A percentile compares a stretch with the other conserved stretches of the same genome.
Evolutionary conservation across 2,888 invertebrate species (phyloP).

Genomic region (Lysandra coridon): DNA sequence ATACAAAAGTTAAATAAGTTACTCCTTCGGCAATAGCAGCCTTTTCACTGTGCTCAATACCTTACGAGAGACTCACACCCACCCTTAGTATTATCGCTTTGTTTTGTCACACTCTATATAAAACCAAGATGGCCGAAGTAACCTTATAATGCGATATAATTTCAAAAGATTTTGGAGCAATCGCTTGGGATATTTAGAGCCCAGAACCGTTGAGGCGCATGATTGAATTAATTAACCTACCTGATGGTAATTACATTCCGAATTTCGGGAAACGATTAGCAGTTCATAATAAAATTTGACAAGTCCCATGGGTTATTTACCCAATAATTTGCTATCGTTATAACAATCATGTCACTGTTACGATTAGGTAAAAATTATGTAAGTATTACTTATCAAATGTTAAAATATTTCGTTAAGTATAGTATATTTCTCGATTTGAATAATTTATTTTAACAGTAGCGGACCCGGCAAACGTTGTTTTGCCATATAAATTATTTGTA

Average conservation of each 20-base stretch:
- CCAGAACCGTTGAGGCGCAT: not conserved
- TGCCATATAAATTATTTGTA: too few relatives aligned
- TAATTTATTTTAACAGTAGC: too few relatives aligned
- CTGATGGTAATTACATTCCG: slow-evolving; percentile 1
- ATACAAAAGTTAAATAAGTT: too few relatives aligned
- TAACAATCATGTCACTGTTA: not conserved
- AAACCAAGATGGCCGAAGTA: not conserved
- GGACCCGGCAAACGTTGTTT: too few relatives aligned
- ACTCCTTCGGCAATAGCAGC: not conserved
- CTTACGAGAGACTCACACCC: too few relatives aligned
- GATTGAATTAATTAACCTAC: slow-evolving; percentile 11
- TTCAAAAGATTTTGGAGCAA: not conserved
- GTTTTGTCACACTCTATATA: not conserved
- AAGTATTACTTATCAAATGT: too few relatives aligned
- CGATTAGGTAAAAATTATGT: too few relatives aligned
- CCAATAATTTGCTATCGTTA: not conserved
- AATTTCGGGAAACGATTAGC: slow-evolving; percentile 9
- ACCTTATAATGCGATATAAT: not conserved
- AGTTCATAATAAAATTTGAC: slow-evolving; percentile 19
- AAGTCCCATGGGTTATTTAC: not conserved
- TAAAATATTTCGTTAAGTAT: too few relatives aligned
- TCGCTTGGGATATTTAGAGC: slow-evolving; percentile 18
- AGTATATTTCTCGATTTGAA: too few relatives aligned
- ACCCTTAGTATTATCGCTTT: not conserved
- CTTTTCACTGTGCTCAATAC: not conserved